These are phyloP conservation scores for Sinocyclocheilus grahami DNA, from an alignment of 2,113 vertebrate species.

Conservation along the genomic window DNA sequence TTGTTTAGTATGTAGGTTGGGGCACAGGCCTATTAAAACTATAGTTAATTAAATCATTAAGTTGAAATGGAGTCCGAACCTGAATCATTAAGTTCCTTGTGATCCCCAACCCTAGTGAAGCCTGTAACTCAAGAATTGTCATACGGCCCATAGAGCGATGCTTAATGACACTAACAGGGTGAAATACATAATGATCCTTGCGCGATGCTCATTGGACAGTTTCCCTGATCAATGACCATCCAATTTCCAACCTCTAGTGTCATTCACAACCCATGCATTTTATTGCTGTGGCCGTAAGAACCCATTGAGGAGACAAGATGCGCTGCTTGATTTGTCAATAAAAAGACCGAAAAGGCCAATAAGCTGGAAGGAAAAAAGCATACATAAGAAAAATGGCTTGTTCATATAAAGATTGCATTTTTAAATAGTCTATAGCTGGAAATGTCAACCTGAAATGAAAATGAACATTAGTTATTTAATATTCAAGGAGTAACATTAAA, in stretches of 20 bases:
- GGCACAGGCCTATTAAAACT: neutral
- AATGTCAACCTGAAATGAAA: neutral
- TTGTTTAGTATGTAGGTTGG: neutral
- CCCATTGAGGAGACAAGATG: neutral
- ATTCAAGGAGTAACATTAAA: neutral
- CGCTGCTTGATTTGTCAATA: neutral
- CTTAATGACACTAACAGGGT: neutral
- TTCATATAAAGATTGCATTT: no score
- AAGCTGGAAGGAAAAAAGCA: neutral
- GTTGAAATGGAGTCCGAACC: neutral
- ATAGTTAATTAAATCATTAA: neutral
- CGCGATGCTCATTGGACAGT: neutral
- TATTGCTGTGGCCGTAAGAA: neutral
- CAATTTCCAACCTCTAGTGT: neutral
- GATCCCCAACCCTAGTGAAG: neutral
- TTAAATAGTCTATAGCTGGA: neutral
- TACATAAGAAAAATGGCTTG: no score
- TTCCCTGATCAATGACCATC: neutral
- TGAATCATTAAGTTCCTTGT: neutral
- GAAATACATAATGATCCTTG: neutral
- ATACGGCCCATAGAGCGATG: neutral
- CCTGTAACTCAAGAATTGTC: neutral
- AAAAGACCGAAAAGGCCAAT: neutral
- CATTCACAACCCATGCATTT: neutral
- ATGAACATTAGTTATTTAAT: neutral